phyloP scores from a whole-genome alignment of 2,113 vertebrate species.

The Struthidea cinerea region DNA sequence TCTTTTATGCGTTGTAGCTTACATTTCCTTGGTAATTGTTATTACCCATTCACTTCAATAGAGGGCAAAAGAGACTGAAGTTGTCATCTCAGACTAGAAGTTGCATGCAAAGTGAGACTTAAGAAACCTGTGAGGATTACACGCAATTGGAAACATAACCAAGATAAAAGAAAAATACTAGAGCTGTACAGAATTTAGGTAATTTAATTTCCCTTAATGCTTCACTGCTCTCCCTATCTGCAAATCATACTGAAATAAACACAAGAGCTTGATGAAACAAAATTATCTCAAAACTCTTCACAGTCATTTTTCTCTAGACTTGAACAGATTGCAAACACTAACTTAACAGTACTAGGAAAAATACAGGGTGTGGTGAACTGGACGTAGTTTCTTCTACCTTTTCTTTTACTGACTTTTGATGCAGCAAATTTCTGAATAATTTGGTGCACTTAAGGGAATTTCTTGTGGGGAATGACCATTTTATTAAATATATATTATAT shows the following conservation, averaged over 20 bases:
- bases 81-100: conserved; percentile 23
- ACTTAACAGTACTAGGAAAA: background rate
- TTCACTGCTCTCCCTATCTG: background rate
- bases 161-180: conserved; percentile 34
- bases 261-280: background rate
- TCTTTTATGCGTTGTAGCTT: background rate
- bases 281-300: background rate
- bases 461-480: background rate
- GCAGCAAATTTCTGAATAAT: background rate
- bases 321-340: background rate
- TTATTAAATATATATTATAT: background rate
- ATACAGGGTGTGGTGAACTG: background rate
- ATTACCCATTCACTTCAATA: conserved; percentile 64
- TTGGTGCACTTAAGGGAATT: background rate
- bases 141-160: background rate
- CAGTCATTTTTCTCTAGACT: background rate
- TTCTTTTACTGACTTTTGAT: background rate
- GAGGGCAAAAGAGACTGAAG: conserved; percentile 72
- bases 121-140: conserved; percentile 19
- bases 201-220: conserved; percentile 38
- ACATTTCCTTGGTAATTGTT: conserved; percentile 50
- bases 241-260: background rate
- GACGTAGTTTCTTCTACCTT: background rate
- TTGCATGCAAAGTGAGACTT: conserved; percentile 22
- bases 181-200: background rate